Conservation (phyloP, 2,888 invertebrate genomes). For the Cephus nigrinus region DNA sequence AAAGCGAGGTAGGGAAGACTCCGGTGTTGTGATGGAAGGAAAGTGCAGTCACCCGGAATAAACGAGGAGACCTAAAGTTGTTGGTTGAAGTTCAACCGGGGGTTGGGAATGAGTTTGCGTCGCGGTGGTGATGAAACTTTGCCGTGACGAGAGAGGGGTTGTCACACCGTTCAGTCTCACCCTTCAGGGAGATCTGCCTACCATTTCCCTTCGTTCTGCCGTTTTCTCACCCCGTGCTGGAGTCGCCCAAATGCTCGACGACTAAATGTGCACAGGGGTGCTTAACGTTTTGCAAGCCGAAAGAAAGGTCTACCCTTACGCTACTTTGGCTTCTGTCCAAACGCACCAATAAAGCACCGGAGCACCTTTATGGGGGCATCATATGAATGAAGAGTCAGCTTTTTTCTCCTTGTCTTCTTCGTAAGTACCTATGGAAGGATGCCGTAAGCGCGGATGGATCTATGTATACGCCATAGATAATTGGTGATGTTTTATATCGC, state of each 20-base stretch:
- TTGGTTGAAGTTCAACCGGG: conserved; percentile 63
- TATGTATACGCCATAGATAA: conserved; percentile 3
- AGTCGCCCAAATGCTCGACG: conserved; percentile 8
- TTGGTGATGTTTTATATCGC: conserved; percentile 2
- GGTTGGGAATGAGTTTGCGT: conserved; percentile 63
- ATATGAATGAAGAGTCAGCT: not conserved
- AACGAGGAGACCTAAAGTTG: conserved; percentile 65
- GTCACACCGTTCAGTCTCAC: conserved; percentile 52
- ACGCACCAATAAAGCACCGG: not conserved
- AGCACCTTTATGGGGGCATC: not conserved
- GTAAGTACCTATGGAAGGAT: not conserved
- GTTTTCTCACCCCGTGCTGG: conserved; percentile 12
- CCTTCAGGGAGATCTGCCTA: conserved; percentile 10
- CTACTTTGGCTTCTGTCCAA: not conserved
- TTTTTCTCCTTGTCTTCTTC: not conserved
- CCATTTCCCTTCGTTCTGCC: conserved; percentile 25
- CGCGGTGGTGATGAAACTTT: conserved; percentile 65
- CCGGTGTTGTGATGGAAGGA: conserved; percentile 57
- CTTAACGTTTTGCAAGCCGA: not conserved
- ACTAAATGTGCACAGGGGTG: not conserved
- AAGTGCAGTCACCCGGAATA: conserved; percentile 65
- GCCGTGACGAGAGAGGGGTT: conserved; percentile 61
- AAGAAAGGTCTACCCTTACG: not conserved
- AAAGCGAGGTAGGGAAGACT: conserved; percentile 24
- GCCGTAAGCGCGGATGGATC: not conserved